Conservation (phyloP, 2,888 invertebrate species). For the Stenoptilia bipunctidactyla region DNA sequence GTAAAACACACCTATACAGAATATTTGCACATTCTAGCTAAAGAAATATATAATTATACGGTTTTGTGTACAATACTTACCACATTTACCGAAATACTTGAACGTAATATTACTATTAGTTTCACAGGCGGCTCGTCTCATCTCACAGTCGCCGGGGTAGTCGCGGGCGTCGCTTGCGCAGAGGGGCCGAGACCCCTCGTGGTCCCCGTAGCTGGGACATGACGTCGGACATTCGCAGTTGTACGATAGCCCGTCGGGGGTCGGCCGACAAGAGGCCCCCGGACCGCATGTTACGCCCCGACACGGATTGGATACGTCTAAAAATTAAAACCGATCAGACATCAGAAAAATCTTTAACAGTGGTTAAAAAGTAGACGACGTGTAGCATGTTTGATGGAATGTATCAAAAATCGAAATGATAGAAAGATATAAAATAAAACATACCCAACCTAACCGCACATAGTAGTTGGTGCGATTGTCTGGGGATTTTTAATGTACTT, state of each 20-base stretch:
- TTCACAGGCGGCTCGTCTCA: slow-evolving; percentile 84
- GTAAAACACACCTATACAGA: no score
- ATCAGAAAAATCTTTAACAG: no score
- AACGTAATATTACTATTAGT: slow-evolving; percentile 81
- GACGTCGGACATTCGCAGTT: slow-evolving; percentile 83
- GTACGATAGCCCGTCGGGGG: slow-evolving; percentile 78
- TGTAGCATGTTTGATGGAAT: no score
- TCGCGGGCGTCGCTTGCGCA: slow-evolving; percentile 88
- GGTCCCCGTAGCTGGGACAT: slow-evolving; percentile 88
- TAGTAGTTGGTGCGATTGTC: no score
- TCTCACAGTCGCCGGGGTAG: slow-evolving; percentile 88
- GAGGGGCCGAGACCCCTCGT: slow-evolving; percentile 81
- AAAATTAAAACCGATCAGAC: no score
- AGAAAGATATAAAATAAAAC: no score
- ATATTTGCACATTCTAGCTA: no score
- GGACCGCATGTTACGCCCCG: slow-evolving; percentile 82
- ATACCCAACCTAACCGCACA: no score
- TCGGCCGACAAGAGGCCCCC: slow-evolving; percentile 80
- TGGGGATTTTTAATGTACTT: no score
- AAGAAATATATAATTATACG: no score
- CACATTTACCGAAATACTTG: slow-evolving; percentile 88
- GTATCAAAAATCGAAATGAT: no score
- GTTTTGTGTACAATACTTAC: slow-evolving; percentile 78
- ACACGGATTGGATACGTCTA: slow-evolving; percentile 80
- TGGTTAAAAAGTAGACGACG: no score